phyloP scores from a whole-genome alignment of 2,888 invertebrate species.

The Sericinus montela region DNA sequence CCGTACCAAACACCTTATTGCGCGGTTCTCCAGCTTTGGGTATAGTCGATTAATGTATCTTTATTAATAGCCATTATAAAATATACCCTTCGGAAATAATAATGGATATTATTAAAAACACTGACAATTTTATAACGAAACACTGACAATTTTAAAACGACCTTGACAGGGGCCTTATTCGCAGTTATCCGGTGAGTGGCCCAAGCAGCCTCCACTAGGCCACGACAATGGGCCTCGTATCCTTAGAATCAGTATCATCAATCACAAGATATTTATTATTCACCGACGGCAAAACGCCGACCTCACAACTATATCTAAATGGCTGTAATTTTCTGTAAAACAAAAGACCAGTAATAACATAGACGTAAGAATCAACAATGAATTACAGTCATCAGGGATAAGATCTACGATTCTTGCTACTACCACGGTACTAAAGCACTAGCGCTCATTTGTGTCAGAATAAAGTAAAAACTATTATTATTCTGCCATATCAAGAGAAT shows the following conservation, averaged over 20 bases:
- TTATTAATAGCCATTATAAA: no score
- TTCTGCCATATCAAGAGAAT: neutral
- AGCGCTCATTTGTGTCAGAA: slow-evolving; percentile 7
- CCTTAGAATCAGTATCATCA: slow-evolving; percentile 33
- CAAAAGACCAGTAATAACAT: slow-evolving; percentile 23
- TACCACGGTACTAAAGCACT: slow-evolving; percentile 7
- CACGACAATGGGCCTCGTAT: slow-evolving; percentile 24
- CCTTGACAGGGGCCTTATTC: slow-evolving; percentile 39
- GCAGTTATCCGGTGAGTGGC: slow-evolving; percentile 30
- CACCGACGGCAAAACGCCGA: slow-evolving; percentile 22
- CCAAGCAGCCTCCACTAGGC: slow-evolving; percentile 6
- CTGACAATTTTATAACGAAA: no score
- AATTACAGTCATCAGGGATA: slow-evolving; percentile 16
- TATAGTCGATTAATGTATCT: no score
- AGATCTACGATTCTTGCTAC: slow-evolving; percentile 10
- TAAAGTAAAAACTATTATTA: neutral
- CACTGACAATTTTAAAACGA: slow-evolving; percentile 25
- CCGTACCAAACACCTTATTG: no score
- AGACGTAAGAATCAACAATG: slow-evolving; percentile 16
- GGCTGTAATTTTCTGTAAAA: slow-evolving; percentile 26
- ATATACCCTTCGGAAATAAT: no score
- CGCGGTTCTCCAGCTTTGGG: no score
- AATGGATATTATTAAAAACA: no score
- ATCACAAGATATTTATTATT: slow-evolving; percentile 36
- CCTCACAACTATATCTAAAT: slow-evolving; percentile 27